Evolutionary conservation across 1,140 invertebrate genomes (phyloP), one percentile per base, ranked within the genome.

Genomic region (Nasonia giraulti): DNA sequence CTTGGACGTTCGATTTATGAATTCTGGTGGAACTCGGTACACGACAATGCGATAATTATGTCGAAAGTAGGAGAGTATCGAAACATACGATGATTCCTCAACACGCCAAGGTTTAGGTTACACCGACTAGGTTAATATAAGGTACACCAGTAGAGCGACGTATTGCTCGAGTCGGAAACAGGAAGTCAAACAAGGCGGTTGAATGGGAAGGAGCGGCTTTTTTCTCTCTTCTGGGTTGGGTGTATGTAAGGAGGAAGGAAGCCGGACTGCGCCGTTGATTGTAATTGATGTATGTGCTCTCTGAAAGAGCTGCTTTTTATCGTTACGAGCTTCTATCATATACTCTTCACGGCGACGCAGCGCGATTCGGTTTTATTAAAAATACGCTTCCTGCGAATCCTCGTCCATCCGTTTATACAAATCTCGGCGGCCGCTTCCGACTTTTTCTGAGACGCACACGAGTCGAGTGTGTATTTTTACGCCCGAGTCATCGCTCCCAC

Each of bases 401-500:
- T 62, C 78, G 77, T 76, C 74, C 66, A 80, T 55, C 84, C 82
- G 73, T 79, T 84, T 85, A 82, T 85, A 82, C 86, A 83, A 85
- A 81, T 87, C 55, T 62, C 78, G 85, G 62, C 40, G 86, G 82
- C 86, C 84, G 79, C 86, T 85, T 85, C 84, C 80, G 85, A 17
- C 62, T 79, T 86, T 87, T 87, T 88, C 85, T 66, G 17, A n/a
- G 79, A 82, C 82, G 84, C 87, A 88, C 87, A 88, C 85, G 87
- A 85, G 83, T 1, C 84, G 85, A 88, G 89, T 4, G 50, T 4
- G 55, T 20, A 92, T 93, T 93, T 93, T 93, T 92, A 92, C 90
- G 89, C 90, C 84, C 89, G 89, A 92, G 92, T 92, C 91, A 92
- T 93, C 91, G 92, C 92, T 93, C 92, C 89, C 91, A 92, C 91